Base-by-base conservation (phyloP, 2,113 vertebrate genomes). In the Cacatua alba region DNA sequence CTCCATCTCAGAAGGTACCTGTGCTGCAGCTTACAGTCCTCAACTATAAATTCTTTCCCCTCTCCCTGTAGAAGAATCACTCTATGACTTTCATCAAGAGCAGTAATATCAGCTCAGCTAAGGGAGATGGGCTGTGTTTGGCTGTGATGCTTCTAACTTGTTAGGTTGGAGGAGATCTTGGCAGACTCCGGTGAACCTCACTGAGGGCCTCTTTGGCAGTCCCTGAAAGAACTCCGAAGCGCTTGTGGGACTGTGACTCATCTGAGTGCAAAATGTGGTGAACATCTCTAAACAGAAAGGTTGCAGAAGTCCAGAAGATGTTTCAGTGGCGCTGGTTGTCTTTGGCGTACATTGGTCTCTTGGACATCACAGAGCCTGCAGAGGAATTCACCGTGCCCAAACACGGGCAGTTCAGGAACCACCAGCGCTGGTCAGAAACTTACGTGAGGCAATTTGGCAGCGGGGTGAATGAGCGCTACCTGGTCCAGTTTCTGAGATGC, bases 361-460 rank as follows among this genome's bases (percentile, higher is more conserved):
- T 55, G 78, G 39, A 12, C 25, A 28, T 41, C 37, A n/a, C 41
- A 70, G n/a, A 46, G 48, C 41, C 81, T 59, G 59, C 35, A 39
- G 81, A 46, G 23, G 77, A 80, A 26, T 48, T 68, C 23, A 2
- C 16, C 0, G 11, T 31, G 60, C 46, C 37, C 72, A 7, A 6
- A 24, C 68, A 3, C 1, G 20, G n/a, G 28, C 77, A 49, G 24
- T 5, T 52, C 81, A 63, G 52, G 35, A 31, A 1, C 9, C 29
- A 79, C 46, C 74, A 72, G 43, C 19, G 3, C 3, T 3, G 9
- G n/a, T 39, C 81, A 51, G 13, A 55, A 63, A 17, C 44, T 33
- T 3, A 0, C 5, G 24, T n/a, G 24, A n/a, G 43, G 67, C 26
- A n/a, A 2, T 60, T 65, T 1, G 4, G 46, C 53, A 41, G 67